Evolutionary conservation across 2,113 vertebrate species (phyloP).

Genomic region (Lasiurus cinereus): DNA sequence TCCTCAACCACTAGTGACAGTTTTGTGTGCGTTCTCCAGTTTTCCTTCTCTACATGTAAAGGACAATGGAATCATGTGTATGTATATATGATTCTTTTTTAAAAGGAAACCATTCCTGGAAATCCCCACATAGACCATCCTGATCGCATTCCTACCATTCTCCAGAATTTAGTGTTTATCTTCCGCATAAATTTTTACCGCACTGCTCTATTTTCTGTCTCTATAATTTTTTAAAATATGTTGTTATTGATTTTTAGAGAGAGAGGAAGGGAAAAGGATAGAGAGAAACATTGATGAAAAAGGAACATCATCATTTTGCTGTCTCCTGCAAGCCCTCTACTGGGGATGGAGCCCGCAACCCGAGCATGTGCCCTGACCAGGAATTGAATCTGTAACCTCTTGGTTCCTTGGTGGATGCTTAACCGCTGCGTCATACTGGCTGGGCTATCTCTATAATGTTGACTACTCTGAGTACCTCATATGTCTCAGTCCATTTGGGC

Average conservation of each 20-base stretch:
- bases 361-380: no score
- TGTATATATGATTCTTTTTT: neutral
- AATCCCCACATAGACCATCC: neutral
- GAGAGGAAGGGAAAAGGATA: no score
- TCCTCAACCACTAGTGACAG: neutral
- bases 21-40: neutral
- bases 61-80: neutral
- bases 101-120: neutral
- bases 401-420: no score
- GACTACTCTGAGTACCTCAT: neutral
- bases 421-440: no score
- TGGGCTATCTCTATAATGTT: neutral
- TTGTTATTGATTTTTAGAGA: no score
- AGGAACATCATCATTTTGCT: no score
- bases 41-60: neutral
- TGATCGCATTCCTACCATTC: neutral
- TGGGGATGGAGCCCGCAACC: no score
- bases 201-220: neutral
- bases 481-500: neutral
- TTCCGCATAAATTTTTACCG: neutral
- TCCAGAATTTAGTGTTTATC: neutral
- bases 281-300: no score
- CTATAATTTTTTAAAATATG: no score
- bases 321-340: no score
- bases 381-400: no score